Base-by-base conservation (phyloP, 1,140 invertebrate species). In the Drosophila takahashii region DNA sequence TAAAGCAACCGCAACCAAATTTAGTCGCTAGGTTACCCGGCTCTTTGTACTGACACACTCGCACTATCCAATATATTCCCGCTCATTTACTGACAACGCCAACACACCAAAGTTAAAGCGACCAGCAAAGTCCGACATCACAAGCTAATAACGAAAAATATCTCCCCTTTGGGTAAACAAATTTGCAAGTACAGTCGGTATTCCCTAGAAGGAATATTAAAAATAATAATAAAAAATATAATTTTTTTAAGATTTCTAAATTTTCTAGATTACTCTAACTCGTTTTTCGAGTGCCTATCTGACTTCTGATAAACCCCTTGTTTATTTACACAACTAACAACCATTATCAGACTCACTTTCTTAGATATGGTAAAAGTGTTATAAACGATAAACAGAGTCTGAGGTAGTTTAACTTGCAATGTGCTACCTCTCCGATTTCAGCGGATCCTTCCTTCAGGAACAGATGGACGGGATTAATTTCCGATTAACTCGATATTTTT, bases 1-100 rank as follows among this genome's bases (percentile, higher is more conserved):
- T 9, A 34, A 27, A 59, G 59, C 53, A 62, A 59, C 59, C 36
- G 50, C 36, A 62, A 60, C 59, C 59, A 59, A 62, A 59, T 62
- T 32, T 22, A 62, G 59, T 62, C 57, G 53, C 59, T 59, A 62
- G 26, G 36, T 41, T 62, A 62, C 53, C 45, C 26, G 26, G 26
- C 45, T 27, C 48, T 34, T 51, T 39, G 11, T 18, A 18, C 15
- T 18, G 16, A 11, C 34, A 16, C n/a, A 42, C 18, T 16, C 16
- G n/a, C 15, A 1, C 41, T 18, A 44, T 0, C 29, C n/a, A 48
- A 34, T 51, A 22, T 47, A 18, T 3, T 11, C 34, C 56, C 27
- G 26, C n/a, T 26, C n/a, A 61, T 59, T 41, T 59, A 59, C 13
- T 56, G 32, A 36, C 9, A 36, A 11, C 34, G 34, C 34, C 36